phyloP scores from a whole-genome alignment of 1,140 invertebrate genomes.

The Bombus fervidus region DNA sequence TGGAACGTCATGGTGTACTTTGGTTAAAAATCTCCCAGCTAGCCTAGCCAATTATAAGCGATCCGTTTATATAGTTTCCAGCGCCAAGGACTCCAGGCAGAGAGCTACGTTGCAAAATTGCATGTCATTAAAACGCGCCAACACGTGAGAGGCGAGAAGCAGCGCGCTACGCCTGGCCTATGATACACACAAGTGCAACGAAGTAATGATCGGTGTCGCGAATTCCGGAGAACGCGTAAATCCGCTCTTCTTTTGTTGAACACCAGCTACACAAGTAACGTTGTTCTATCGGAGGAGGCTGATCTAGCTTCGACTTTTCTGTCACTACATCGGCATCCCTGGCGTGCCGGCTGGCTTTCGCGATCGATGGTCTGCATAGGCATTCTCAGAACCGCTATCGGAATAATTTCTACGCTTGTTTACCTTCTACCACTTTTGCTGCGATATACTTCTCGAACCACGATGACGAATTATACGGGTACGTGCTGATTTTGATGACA shows the following conservation, averaged over 20 bases:
- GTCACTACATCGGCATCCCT: constrained; percentile 57
- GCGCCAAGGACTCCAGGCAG: constrained; percentile 78
- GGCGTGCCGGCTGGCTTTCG: constrained; percentile 23
- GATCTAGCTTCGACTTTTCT: constrained; percentile 33
- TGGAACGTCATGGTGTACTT: constrained; percentile 59
- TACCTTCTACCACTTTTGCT: constrained; percentile 20
- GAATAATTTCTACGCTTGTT: constrained; percentile 48
- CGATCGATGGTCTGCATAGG: neutral
- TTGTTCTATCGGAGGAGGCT: neutral
- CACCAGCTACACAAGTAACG: no score
- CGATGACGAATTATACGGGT: no score
- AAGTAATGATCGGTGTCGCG: neutral
- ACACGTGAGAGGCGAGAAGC: constrained; percentile 67
- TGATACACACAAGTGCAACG: neutral
- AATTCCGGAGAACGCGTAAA: constrained; percentile 44
- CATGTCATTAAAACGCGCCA: constrained; percentile 78
- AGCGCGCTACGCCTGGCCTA: neutral
- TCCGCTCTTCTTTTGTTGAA: constrained; percentile 46
- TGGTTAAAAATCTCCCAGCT: constrained; percentile 70
- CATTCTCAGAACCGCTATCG: constrained; percentile 27
- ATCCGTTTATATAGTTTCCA: constrained; percentile 81
- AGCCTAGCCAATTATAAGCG: constrained; percentile 74
- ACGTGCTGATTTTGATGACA: neutral
- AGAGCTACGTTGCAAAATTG: constrained; percentile 80
- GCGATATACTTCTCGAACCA: neutral